Conservation (phyloP, 2,113 vertebrate genomes). For the Haliaeetus leucogaster region DNA sequence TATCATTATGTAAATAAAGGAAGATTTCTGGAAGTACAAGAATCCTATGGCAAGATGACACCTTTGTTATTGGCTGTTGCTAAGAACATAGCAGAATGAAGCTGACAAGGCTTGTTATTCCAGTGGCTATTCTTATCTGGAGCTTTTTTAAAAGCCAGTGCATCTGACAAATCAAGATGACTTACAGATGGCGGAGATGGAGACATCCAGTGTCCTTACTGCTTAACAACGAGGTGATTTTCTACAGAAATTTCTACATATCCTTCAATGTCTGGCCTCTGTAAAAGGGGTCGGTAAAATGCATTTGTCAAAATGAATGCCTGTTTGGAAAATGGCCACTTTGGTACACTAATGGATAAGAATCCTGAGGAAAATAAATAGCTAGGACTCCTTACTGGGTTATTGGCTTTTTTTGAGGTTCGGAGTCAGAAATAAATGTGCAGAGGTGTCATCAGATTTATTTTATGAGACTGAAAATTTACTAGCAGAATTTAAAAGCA, state of each 20-base stretch:
- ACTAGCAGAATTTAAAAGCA: background rate
- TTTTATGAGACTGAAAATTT: background rate
- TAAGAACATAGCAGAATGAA: background rate
- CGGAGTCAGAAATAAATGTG: background rate
- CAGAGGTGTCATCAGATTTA: background rate
- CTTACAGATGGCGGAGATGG: background rate
- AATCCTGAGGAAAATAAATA: background rate
- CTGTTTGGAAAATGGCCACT: background rate
- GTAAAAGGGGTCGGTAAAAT: constrained; percentile 4
- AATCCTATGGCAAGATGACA: background rate
- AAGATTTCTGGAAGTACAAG: background rate
- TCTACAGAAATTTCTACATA: background rate
- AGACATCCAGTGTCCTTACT: background rate
- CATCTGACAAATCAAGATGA: background rate
- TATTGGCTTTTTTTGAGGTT: background rate
- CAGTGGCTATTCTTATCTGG: background rate
- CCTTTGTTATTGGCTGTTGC: background rate
- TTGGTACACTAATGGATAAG: background rate
- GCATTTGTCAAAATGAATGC: background rate
- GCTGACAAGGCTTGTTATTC: background rate
- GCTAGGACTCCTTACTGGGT: background rate
- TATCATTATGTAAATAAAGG: background rate
- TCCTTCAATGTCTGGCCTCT: background rate
- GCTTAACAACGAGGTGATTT: background rate
- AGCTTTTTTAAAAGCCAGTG: background rate